Evolutionary conservation across 2,797 vertebrate species (phyloP).

Genomic region (Rhodeus uyekii): DNA sequence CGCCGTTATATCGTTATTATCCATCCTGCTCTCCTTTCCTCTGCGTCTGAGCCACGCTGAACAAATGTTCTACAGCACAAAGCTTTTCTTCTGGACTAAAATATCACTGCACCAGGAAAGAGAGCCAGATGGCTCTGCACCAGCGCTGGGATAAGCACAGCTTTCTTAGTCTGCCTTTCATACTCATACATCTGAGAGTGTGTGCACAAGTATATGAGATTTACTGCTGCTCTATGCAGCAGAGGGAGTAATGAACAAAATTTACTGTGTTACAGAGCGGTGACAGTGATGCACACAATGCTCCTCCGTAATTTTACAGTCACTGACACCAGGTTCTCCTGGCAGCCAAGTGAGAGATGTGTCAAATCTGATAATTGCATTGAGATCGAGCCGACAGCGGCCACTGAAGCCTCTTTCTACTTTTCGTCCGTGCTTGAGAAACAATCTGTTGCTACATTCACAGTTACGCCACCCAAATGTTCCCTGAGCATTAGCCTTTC

Average conservation of each 20-base stretch:
- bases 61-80: conserved; percentile 43
- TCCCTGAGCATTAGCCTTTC: conserved; percentile 29
- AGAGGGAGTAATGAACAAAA: conserved; percentile 11
- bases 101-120: conserved; percentile 49
- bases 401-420: conserved; percentile 1
- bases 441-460: conserved; percentile 52
- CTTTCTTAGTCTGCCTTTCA: conserved; percentile 45
- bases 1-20: neutral
- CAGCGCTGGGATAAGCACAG: conserved; percentile 51
- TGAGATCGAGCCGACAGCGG: neutral
- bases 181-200: conserved; percentile 39
- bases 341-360: neutral
- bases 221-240: conserved; percentile 44
- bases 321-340: neutral
- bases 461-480: conserved; percentile 31
- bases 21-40: conserved; percentile 18
- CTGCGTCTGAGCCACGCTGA: conserved; percentile 30
- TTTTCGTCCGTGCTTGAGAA: neutral
- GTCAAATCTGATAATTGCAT: conserved; percentile 2
- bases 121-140: conserved; percentile 59
- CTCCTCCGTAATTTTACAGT: conserved; percentile 9
- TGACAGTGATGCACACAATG: conserved; percentile 10
- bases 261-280: conserved; percentile 12
- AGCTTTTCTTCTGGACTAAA: conserved; percentile 55
- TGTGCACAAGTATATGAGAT: conserved; percentile 29